Base-by-base conservation (phyloP, 2,797 vertebrate genomes). In the Sphenodon punctatus region DNA sequence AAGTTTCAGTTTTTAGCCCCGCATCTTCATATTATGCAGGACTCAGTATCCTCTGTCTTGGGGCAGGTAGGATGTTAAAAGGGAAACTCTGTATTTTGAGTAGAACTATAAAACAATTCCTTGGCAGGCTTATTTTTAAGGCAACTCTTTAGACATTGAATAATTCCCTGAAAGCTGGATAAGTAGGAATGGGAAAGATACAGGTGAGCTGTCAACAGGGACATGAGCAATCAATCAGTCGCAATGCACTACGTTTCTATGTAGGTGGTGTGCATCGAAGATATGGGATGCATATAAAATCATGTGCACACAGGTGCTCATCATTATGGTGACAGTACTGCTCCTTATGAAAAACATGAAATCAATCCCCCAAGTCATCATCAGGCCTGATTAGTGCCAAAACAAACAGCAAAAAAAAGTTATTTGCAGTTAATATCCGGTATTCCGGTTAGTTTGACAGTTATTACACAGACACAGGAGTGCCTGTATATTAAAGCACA, bases 231-330 rank as follows among this genome's bases (percentile, higher is more conserved):
- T 32, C 9, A 55, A 20, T 32, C 17, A 19, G 25, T 73, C 39
- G 5, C 11, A 61, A 4, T 2, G 11, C 11, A 4, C 9, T 5
- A 7, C 49, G 2, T 27, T 82, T 12, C n/a, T 4, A 39, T 4
- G 17, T 20, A 30, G 17, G 8, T 9, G 17, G 9, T 32, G 16
- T 55, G 2, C 3, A 5, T 17, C 5, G 39, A 63, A 51, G 82
- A 83, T 81, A 34, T 53, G 5, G 3, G 11, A 15, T 2, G 2
- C 48, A 7, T 15, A 3, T 69, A 64, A 48, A 36, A 10, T 30
- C 1, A 2, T 10, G 4, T 4, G 10, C 12, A 14, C 19, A 3
- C 13, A 4, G 48, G 14, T 11, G 48, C 48, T 20, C 45, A n/a
- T n/a, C n/a, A n/a, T n/a, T n/a, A n/a, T n/a, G n/a, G n/a, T n/a